Conservation (phyloP, 1,140 invertebrate genomes). For the Heliothis subflexa region DNA sequence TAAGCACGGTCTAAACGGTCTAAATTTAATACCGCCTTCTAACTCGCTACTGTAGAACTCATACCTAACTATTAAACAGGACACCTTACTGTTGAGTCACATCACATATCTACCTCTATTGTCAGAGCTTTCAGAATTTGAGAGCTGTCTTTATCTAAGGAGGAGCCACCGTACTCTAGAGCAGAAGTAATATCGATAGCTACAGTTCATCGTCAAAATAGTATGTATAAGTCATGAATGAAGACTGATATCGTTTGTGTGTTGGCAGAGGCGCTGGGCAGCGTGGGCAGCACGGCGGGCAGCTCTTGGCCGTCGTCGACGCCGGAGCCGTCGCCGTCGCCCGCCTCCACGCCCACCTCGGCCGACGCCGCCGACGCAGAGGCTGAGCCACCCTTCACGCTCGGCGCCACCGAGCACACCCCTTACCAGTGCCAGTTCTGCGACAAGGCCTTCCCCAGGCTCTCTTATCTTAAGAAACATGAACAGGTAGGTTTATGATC, state of each 20-base stretch:
- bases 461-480: conserved; percentile 96
- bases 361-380: conserved; percentile 87
- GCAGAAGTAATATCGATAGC: no score
- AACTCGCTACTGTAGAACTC: no score
- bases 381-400: conserved; percentile 88
- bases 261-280: conserved; percentile 88
- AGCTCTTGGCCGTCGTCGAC: conserved; percentile 89
- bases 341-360: conserved; percentile 88
- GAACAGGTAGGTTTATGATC: conserved; percentile 90
- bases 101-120: no score
- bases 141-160: no score
- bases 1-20: no score
- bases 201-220: no score
- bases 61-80: no score
- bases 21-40: no score
- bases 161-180: no score
- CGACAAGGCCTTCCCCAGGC: conserved; percentile 95
- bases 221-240: no score
- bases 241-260: neutral
- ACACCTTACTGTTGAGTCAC: no score
- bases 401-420: conserved; percentile 90
- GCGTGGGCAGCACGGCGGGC: conserved; percentile 88
- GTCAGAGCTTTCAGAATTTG: no score
- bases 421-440: conserved; percentile 97
- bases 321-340: conserved; percentile 87